Conservation (phyloP, 2,113 vertebrate species). For the Siphamia tubifer region DNA sequence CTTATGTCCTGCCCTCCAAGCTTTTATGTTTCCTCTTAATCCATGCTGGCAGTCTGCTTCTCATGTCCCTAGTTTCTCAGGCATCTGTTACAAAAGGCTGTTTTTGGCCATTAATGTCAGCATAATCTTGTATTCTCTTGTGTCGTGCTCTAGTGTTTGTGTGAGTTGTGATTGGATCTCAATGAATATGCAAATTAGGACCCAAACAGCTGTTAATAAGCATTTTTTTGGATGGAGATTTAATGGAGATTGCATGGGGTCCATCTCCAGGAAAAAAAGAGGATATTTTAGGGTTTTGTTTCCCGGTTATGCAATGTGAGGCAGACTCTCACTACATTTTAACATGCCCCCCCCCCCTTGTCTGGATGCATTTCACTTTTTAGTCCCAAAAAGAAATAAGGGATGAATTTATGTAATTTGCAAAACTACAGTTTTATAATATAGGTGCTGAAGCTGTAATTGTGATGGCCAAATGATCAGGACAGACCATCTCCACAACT, state of each 20-base stretch:
- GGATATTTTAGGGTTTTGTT: too few species aligned
- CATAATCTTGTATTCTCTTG: constrained; percentile 1
- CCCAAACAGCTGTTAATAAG: neutral
- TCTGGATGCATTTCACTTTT: neutral
- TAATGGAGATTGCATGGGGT: too few species aligned
- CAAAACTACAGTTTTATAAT: too few species aligned
- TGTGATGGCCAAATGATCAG: too few species aligned
- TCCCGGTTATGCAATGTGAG: too few species aligned
- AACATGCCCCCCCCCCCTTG: neutral
- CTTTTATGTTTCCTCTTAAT: constrained; percentile 33
- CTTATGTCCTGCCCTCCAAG: constrained; percentile 21
- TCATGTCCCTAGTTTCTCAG: neutral
- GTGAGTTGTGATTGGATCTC: neutral
- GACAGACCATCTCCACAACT: too few species aligned
- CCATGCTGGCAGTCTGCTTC: constrained; percentile 22
- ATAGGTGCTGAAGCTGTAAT: too few species aligned
- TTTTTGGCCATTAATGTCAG: constrained; percentile 2
- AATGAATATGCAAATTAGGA: neutral
- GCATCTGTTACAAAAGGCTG: constrained; percentile 19
- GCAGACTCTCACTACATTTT: too few species aligned
- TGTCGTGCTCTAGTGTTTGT: neutral
- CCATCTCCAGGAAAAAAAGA: too few species aligned
- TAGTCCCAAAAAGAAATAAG: neutral
- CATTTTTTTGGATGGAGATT: neutral
- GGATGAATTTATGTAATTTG: too few species aligned